Conservation (phyloP, 1,140 invertebrate genomes). For the Chironomus tepperi region DNA sequence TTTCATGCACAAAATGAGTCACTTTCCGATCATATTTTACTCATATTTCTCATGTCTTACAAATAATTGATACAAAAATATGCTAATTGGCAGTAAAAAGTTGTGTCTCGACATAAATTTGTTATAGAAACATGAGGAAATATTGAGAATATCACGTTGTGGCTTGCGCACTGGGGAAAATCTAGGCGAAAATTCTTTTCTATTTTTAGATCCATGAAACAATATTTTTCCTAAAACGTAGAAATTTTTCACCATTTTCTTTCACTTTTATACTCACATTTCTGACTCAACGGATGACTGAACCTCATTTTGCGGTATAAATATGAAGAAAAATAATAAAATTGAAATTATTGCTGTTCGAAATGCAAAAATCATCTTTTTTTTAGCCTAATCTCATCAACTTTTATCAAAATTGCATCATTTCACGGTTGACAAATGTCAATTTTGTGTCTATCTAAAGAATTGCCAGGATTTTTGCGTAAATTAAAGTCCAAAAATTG, state of each 20-base stretch:
- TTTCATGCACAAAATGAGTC: background rate
- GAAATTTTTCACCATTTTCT: background rate
- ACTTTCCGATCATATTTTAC: too few species aligned
- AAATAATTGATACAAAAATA: background rate
- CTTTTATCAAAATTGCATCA: background rate
- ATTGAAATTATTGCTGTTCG: background rate
- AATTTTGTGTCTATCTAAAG: background rate
- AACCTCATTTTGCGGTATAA: conserved; percentile 17
- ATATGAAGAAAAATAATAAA: background rate
- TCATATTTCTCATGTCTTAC: background rate
- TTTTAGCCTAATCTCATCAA: background rate
- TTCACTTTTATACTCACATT: background rate
- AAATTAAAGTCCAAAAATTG: background rate
- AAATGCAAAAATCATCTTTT: conserved; percentile 5
- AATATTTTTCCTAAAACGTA: background rate
- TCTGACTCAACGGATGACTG: conserved; percentile 1
- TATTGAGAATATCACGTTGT: background rate
- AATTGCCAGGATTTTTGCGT: background rate
- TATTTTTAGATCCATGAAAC: conserved; percentile 3
- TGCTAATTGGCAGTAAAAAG: background rate
- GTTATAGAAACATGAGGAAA: background rate
- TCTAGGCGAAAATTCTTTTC: conserved; percentile 19
- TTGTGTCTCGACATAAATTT: background rate
- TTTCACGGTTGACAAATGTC: background rate
- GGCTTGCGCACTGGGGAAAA: conserved; percentile 20